Evolutionary conservation across 2,888 invertebrate genomes (phyloP).

Genomic region (Drosophila helvetica): DNA sequence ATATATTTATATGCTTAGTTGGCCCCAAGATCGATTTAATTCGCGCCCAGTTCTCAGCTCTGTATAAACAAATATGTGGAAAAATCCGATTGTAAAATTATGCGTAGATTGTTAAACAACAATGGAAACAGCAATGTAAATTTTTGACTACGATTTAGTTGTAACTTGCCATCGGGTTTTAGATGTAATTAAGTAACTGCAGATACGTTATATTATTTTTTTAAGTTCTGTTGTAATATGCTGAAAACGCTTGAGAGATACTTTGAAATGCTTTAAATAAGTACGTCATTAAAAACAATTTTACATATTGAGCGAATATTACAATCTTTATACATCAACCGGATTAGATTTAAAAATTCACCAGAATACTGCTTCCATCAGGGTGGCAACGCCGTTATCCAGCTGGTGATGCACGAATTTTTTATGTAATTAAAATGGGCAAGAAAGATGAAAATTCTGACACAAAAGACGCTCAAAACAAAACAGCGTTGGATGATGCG

Average conservation of each 20-base stretch:
- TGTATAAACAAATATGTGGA: conserved; percentile 57
- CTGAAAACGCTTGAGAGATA: conserved; percentile 52
- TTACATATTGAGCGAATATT: conserved; percentile 53
- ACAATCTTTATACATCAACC: conserved; percentile 28
- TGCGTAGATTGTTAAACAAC: conserved; percentile 47
- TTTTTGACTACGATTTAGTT: conserved; percentile 73
- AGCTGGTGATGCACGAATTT: conserved; percentile 20
- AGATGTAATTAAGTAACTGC: conserved; percentile 61
- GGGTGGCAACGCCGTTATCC: not conserved
- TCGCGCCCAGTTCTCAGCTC: conserved; percentile 60
- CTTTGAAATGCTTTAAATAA: conserved; percentile 59
- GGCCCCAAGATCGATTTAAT: conserved; percentile 40
- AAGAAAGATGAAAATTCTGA: conserved; percentile 48
- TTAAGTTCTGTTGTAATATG: conserved; percentile 71
- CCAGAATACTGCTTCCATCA: not conserved
- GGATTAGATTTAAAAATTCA: conserved; percentile 38
- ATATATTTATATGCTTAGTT: conserved; percentile 41
- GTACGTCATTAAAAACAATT: conserved; percentile 32
- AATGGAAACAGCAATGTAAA: conserved; percentile 55
- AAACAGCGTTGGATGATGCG: conserved; percentile 59
- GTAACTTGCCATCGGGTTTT: conserved; percentile 72
- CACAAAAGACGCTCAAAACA: conserved; percentile 41
- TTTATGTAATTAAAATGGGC: conserved; percentile 59
- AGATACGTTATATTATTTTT: conserved; percentile 72
- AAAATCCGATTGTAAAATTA: conserved; percentile 52